A percentile compares a stretch with the other conserved stretches of the same genome.
These are phyloP conservation scores for Blastobasis adustella DNA, from an alignment of 2,888 invertebrate genomes.

Conservation along the genomic window DNA sequence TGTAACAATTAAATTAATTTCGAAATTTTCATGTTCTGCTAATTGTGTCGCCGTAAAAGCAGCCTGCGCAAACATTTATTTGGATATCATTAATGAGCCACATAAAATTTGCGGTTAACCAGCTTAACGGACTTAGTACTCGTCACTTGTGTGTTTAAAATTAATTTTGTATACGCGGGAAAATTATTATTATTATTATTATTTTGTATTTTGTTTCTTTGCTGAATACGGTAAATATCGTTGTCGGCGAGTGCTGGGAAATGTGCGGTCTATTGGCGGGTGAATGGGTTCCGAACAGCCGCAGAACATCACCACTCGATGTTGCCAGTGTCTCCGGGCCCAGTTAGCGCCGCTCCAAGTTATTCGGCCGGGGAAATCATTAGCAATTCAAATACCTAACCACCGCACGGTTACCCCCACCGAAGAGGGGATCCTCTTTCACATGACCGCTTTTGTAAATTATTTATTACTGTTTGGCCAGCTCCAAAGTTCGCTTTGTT, in stretches of 20 bases:
- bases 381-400: constrained; percentile 69
- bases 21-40: neutral
- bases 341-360: constrained; percentile 49
- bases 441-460: constrained; percentile 67
- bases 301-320: constrained; percentile 2
- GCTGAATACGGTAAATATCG: no score
- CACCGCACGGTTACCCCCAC: constrained; percentile 46
- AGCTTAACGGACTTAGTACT: no score
- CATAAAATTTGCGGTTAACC: no score
- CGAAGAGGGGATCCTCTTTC: constrained; percentile 54
- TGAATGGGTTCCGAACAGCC: neutral
- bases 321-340: constrained; percentile 36
- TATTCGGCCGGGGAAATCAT: constrained; percentile 56
- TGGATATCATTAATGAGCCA: no score
- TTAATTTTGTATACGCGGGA: no score
- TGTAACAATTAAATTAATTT: constrained; percentile 7
- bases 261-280: no score
- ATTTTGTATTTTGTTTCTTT: no score
- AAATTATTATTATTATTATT: no score
- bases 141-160: no score
- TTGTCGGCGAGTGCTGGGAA: no score
- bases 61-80: no score
- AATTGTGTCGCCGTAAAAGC: no score
- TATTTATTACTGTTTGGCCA: constrained; percentile 66
- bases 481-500: constrained; percentile 55